These are phyloP conservation scores for Siniperca knerii DNA, from an alignment of 2,113 vertebrate species.

Conservation along the genomic window DNA sequence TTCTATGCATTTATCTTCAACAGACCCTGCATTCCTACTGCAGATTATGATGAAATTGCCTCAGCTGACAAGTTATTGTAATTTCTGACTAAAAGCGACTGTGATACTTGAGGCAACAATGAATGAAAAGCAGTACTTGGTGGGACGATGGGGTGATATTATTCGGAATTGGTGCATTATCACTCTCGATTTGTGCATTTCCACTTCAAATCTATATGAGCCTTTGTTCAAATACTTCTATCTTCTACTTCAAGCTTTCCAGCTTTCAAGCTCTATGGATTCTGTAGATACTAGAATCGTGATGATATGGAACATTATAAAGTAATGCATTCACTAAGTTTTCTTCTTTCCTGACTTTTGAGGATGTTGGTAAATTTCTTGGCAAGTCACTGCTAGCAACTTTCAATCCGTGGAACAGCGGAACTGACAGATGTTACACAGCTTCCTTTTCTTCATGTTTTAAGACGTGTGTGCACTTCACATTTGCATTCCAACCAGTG, in stretches of 20 bases:
- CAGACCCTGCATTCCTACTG: not conserved
- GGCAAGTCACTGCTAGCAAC: no score
- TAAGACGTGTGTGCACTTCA: no score
- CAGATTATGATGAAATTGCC: conserved; percentile 30
- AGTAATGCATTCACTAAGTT: not conserved
- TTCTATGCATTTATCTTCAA: conserved; percentile 19
- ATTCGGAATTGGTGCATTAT: not conserved
- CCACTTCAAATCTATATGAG: not conserved
- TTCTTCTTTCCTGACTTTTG: not conserved
- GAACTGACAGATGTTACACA: no score
- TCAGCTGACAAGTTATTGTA: conserved; percentile 26
- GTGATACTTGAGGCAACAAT: conserved; percentile 1
- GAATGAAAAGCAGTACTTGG: not conserved
- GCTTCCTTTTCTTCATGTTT: no score
- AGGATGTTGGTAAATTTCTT: not conserved
- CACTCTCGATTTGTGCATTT: not conserved
- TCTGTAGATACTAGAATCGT: not conserved
- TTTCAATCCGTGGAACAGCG: no score
- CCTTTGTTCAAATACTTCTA: conserved; percentile 2
- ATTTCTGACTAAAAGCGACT: not conserved
- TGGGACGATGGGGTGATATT: not conserved
- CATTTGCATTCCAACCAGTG: no score
- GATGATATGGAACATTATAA: not conserved
- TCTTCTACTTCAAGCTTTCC: not conserved
- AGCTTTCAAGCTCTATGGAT: not conserved